Evolutionary conservation across 2,113 vertebrate species (phyloP).

Genomic region (Psilopsiagon aurifrons): DNA sequence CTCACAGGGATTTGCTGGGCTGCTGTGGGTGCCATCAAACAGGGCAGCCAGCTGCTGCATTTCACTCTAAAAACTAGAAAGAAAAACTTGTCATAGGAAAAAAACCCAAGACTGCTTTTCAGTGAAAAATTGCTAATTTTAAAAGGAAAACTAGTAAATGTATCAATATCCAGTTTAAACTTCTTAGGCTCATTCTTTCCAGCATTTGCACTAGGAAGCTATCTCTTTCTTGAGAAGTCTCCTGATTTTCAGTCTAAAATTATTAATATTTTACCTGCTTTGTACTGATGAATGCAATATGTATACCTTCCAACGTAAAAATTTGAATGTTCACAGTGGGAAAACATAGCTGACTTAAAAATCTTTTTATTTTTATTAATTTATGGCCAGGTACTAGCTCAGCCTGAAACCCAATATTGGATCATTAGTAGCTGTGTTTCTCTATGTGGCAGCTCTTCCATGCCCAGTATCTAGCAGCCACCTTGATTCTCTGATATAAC

Average conservation of each 20-base stretch:
- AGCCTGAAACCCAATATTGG: background rate
- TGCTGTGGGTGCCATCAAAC: background rate
- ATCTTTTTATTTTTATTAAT: background rate
- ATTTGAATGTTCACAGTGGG: background rate
- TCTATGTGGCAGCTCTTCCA: accelerated
- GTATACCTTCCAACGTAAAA: background rate
- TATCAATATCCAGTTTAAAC: background rate
- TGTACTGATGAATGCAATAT: background rate
- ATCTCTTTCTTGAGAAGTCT: background rate
- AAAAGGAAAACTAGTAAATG: background rate
- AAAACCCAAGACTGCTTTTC: accelerated
- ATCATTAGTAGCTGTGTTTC: background rate
- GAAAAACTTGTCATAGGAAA: background rate
- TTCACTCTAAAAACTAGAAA: background rate
- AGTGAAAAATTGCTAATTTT: background rate
- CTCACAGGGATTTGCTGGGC: background rate
- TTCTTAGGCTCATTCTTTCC: background rate
- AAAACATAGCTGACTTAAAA: background rate
- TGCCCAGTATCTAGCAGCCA: background rate
- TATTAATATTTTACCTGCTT: background rate
- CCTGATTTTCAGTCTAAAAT: background rate
- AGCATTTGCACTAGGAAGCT: background rate
- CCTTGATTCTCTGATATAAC: background rate
- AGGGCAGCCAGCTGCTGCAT: background rate
- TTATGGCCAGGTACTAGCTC: background rate